Evolutionary conservation across 2,113 vertebrate genomes (phyloP), one percentile per base, ranked within the genome.

Genomic region (Rhombomys opimus): DNA sequence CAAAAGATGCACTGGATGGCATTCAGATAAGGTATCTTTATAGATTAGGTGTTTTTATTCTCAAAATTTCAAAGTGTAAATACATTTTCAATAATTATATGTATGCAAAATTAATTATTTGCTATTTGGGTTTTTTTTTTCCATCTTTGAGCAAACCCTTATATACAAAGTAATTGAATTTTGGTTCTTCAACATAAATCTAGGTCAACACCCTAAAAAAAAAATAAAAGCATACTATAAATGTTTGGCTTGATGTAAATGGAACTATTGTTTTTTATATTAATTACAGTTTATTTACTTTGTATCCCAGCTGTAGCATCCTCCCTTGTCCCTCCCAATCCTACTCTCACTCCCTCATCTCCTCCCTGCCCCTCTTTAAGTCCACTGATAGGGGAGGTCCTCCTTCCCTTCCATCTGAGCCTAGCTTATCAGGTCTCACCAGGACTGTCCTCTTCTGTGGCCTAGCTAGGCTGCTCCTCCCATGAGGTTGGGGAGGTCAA

Each of bases 121-220:
- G n/a, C 27, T 18, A 90, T 54, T 57, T 68, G 50, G 11, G 4
- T 5, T 13, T 30, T 88, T 2, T 30, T 76, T 86, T 87, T 54
- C 7, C n/a, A 10, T 85, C 8, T 75, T 27, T 68, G 17, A 91
- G 25, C 6, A 85, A 92, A 95, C 67, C 9, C 25, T 89, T 75
- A 65, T 61, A 54, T 80, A 68, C 14, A 46, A 50, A 50, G 10
- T 54, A 2, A 11, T 70, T n/a, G 2, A 32, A 52, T 81, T 95
- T 93, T 46, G 10, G 72, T 87, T 81, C 93, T 85, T 52, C 38
- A 96, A 82, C 23, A 75, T 54, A 89, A 89, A 84, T 32, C 14
- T 35, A 18, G 67, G 5, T 7, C 11, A 1, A 75, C 2, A 76
- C 5, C 77, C 25, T 73, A 90, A 76, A 46, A 72, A 57, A 12